Percentiles rank a stretch among this genome's conserved stretches.
Evolutionary conservation across 2,888 invertebrate species (phyloP).

Genomic region (Trissoscelio sp.): DNA sequence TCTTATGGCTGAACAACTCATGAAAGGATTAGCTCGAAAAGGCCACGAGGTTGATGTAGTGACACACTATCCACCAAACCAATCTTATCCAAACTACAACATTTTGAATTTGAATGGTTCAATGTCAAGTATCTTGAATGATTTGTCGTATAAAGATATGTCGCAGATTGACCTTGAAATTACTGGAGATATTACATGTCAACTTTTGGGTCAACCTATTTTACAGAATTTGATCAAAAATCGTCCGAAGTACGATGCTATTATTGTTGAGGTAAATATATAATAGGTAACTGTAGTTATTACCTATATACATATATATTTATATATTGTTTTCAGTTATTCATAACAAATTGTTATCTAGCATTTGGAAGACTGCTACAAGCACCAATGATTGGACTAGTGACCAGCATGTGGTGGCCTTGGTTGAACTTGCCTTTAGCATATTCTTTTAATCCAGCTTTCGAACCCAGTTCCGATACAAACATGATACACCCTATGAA

Average conservation of each 20-base stretch:
- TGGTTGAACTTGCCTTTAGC: conserved; percentile 75
- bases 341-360: conserved; percentile 75
- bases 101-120: conserved; percentile 74
- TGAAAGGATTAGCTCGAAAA: conserved; percentile 82
- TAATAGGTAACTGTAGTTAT: too few relatives aligned
- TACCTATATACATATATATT: too few relatives aligned
- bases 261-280: conserved; percentile 71
- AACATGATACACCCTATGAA: conserved; percentile 68
- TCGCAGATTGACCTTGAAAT: neutral
- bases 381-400: conserved; percentile 73
- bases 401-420: conserved; percentile 72
- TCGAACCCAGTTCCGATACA: conserved; percentile 71
- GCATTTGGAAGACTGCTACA: conserved; percentile 76
- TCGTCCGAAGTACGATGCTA: conserved; percentile 69
- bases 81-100: conserved; percentile 75
- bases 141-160: conserved; percentile 67
- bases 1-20: conserved; percentile 82
- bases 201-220: conserved; percentile 61
- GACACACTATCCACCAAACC: conserved; percentile 76
- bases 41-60: conserved; percentile 84
- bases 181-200: conserved; percentile 67
- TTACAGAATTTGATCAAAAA: conserved; percentile 69
- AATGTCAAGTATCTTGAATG: conserved; percentile 72
- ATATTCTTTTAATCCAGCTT: conserved; percentile 73
- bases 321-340: conserved; percentile 73